These are phyloP conservation scores for Podocnemis expansa DNA, from an alignment of 2,113 vertebrate genomes.

Conservation along the genomic window DNA sequence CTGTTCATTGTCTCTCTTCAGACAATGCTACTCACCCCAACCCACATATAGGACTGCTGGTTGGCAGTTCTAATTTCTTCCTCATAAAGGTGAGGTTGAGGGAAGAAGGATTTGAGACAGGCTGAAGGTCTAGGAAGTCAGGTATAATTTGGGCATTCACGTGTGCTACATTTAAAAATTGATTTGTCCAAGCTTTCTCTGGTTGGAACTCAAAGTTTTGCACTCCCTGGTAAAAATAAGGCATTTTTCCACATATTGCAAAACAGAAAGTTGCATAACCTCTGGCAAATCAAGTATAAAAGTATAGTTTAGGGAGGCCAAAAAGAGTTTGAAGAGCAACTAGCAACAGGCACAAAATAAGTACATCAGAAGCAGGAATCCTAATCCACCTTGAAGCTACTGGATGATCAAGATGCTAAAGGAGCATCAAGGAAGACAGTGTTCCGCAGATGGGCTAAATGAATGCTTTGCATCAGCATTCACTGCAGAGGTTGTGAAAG, in stretches of 20 bases:
- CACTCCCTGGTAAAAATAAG: background rate
- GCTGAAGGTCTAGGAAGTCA: background rate
- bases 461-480: background rate
- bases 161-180: background rate
- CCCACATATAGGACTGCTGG: background rate
- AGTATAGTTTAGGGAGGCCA: background rate
- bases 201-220: background rate
- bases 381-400: background rate
- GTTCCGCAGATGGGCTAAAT: background rate
- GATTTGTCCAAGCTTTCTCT: background rate
- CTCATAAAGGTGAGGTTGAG: background rate
- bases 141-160: background rate
- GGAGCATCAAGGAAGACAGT: background rate
- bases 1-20: background rate
- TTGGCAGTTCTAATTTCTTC: background rate
- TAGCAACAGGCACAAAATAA: background rate
- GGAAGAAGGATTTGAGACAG: background rate
- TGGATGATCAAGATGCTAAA: background rate
- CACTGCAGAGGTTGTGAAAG: background rate
- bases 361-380: background rate
- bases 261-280: background rate
- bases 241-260: background rate
- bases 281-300: background rate
- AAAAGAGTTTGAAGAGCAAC: background rate
- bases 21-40: accelerated